phyloP scores from a whole-genome alignment of 2,888 invertebrate species.

The Priocnemis perturbator region DNA sequence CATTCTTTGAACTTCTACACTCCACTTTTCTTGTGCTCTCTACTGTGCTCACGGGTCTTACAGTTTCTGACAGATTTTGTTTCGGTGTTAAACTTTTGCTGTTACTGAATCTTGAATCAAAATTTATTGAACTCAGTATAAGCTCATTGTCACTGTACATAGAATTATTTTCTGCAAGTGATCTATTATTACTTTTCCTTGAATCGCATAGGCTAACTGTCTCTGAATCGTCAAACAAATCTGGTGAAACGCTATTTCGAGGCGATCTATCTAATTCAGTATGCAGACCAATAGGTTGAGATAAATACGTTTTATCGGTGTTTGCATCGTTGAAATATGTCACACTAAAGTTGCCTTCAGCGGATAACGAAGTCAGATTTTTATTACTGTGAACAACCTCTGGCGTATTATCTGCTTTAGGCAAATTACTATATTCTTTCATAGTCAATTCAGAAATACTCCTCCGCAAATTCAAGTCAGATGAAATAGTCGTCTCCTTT shows the following conservation, averaged over 20 bases:
- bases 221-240: slow-evolving; percentile 54
- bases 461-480: too few relatives aligned
- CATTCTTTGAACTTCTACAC: too few relatives aligned
- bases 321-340: background rate
- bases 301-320: background rate
- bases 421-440: too few relatives aligned
- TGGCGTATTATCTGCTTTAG: background rate
- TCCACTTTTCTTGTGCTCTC: too few relatives aligned
- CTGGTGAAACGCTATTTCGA: slow-evolving; percentile 53
- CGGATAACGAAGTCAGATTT: background rate
- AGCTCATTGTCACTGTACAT: background rate
- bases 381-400: background rate
- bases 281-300: background rate
- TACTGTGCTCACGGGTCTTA: too few relatives aligned
- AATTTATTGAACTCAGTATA: too few relatives aligned
- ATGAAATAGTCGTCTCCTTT: too few relatives aligned
- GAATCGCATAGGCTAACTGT: slow-evolving; percentile 15
- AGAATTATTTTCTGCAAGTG: background rate
- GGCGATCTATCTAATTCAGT: background rate
- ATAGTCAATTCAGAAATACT: too few relatives aligned
- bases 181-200: background rate
- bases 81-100: too few relatives aligned
- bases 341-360: background rate
- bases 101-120: too few relatives aligned
- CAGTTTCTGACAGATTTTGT: too few relatives aligned